These are phyloP conservation scores for Artemia sinica DNA, from an alignment of 2,888 invertebrate genomes.

Conservation along the genomic window DNA sequence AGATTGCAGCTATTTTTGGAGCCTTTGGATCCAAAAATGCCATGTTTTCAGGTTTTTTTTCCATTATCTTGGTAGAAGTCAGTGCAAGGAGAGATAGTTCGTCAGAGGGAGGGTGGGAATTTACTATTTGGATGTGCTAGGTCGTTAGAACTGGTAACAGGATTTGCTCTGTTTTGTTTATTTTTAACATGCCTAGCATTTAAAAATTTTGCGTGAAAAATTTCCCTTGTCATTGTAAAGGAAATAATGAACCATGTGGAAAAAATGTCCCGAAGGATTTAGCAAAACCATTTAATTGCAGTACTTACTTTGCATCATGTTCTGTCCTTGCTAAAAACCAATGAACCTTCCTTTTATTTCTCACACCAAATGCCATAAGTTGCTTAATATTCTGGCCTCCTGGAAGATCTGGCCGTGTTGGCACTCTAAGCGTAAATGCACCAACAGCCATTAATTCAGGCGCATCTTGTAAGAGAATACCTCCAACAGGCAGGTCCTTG, in stretches of 20 bases:
- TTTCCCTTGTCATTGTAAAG: neutral
- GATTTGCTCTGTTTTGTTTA: too few relatives aligned
- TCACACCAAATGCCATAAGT: conserved; percentile 55
- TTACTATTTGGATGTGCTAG: too few relatives aligned
- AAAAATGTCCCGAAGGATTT: neutral
- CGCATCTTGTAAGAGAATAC: conserved; percentile 50
- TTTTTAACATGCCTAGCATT: too few relatives aligned
- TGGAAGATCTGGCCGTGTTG: conserved; percentile 51
- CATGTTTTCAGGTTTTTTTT: too few relatives aligned
- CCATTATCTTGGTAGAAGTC: too few relatives aligned
- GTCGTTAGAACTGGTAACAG: too few relatives aligned
- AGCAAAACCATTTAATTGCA: conserved; percentile 12
- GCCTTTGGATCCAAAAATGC: too few relatives aligned
- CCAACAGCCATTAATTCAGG: conserved; percentile 64
- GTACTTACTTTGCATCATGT: conserved; percentile 53
- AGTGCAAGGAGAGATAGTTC: too few relatives aligned
- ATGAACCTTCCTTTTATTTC: conserved; percentile 50
- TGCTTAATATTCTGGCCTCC: conserved; percentile 50
- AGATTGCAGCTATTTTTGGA: too few relatives aligned
- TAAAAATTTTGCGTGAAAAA: neutral
- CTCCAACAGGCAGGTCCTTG: conserved; percentile 35
- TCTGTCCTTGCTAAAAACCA: conserved; percentile 65
- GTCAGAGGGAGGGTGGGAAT: too few relatives aligned
- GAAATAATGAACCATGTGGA: neutral
- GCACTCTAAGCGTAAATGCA: conserved; percentile 59